A percentile compares a stretch with the other conserved stretches of the same genome.
These are phyloP conservation scores for Prionailurus bengalensis DNA, from an alignment of 2,113 vertebrate genomes.

Conservation along the genomic window DNA sequence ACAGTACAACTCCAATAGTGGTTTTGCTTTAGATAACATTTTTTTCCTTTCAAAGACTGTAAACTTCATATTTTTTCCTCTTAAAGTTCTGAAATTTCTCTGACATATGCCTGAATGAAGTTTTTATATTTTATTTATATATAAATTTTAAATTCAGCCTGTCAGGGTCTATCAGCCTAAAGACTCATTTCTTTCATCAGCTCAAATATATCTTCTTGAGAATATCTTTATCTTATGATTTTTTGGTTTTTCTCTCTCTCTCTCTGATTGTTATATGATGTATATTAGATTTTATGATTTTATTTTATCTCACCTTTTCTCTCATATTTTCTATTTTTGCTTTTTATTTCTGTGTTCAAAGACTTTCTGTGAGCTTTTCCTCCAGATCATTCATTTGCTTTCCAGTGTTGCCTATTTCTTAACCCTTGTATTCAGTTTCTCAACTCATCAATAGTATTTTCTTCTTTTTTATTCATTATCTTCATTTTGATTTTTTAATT, in stretches of 20 bases:
- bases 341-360: background rate
- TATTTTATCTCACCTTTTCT: background rate
- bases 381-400: background rate
- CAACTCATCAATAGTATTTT: background rate
- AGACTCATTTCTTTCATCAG: background rate
- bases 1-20: background rate
- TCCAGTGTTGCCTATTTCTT: background rate
- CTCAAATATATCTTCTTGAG: conserved; percentile 9
- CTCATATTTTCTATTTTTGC: background rate
- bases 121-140: background rate
- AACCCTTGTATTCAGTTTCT: background rate
- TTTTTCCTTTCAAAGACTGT: background rate
- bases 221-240: background rate
- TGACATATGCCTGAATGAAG: background rate
- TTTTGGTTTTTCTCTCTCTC: background rate
- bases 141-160: background rate
- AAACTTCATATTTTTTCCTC: background rate
- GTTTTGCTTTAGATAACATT: background rate
- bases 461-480: background rate
- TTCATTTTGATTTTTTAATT: background rate
- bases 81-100: background rate
- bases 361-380: background rate
- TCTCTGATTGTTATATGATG: background rate
- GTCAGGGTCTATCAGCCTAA: background rate
- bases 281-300: background rate